A percentile compares a stretch with the other conserved stretches of the same genome.
Evolutionary conservation across 1,140 invertebrate genomes (phyloP).

Genomic region (Hypothenemus hampei): DNA sequence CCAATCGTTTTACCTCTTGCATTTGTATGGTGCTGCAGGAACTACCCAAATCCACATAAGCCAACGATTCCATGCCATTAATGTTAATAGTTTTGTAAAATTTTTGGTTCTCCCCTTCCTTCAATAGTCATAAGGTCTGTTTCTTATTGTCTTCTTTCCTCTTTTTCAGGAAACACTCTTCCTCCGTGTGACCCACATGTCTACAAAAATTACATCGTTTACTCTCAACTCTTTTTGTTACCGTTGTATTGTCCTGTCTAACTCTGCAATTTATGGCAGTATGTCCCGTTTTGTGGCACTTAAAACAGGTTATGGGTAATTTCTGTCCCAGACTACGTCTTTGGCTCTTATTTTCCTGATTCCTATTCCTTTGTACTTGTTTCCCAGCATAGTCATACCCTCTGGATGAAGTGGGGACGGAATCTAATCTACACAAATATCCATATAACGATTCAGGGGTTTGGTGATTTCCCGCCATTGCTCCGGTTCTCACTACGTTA

Average conservation of each 20-base stretch:
- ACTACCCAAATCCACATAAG: slow-evolving; percentile 18
- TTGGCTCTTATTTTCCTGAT: background rate
- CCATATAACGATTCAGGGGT: slow-evolving; percentile 13
- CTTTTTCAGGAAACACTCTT: background rate
- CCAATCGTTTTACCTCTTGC: background rate
- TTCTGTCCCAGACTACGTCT: no score
- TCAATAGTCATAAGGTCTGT: slow-evolving; percentile 9
- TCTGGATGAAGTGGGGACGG: background rate
- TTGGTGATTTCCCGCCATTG: slow-evolving; percentile 24
- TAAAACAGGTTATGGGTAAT: background rate
- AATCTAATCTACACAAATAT: slow-evolving; percentile 5
- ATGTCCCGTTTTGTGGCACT: slow-evolving; percentile 1
- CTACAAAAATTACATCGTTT: slow-evolving; percentile 2
- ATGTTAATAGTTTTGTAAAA: slow-evolving; percentile 9
- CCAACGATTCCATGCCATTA: background rate
- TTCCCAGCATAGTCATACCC: background rate
- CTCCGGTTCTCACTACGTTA: slow-evolving; percentile 16
- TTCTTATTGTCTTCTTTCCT: background rate
- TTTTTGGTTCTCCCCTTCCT: slow-evolving; percentile 1
- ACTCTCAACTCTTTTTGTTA: background rate
- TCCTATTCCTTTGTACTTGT: background rate
- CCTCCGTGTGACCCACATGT: background rate
- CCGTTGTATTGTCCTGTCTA: background rate
- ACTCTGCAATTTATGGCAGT: background rate
- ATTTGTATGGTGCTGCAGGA: slow-evolving; percentile 5